A percentile compares a stretch with the other conserved stretches of the same genome.
phyloP scores from a whole-genome alignment of 2,888 invertebrate genomes.

The Zaprionus bogoriensis region DNA sequence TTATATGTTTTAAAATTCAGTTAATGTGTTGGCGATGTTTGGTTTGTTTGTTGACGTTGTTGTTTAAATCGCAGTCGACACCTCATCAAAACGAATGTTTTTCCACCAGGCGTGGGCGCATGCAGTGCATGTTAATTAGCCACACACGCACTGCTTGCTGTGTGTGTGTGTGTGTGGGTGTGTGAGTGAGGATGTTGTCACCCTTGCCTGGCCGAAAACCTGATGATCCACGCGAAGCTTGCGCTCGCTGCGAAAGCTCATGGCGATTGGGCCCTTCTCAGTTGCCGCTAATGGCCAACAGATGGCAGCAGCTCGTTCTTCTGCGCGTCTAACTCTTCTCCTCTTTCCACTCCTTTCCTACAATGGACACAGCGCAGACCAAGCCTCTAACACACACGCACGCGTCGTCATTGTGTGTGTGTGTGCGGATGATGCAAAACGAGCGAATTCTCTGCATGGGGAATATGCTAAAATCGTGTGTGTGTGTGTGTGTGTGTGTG shows the following conservation, averaged over 20 bases:
- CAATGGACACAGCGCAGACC: conserved; percentile 30
- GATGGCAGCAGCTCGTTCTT: conserved; percentile 47
- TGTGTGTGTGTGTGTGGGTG: conserved; percentile 12
- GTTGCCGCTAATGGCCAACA: conserved; percentile 57
- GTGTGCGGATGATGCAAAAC: no score
- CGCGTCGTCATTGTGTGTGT: conserved; percentile 1
- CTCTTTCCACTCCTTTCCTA: no score
- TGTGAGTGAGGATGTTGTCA: no score
- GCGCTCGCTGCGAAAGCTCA: conserved; percentile 42
- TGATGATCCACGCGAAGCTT: conserved; percentile 58
- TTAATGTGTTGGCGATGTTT: conserved; percentile 7
- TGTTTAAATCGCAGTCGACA: conserved; percentile 73
- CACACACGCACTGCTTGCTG: neutral
- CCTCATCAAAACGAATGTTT: conserved; percentile 77
- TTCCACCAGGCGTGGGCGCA: conserved; percentile 47
- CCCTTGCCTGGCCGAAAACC: conserved; percentile 16
- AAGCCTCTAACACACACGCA: conserved; percentile 36
- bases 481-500: neutral
- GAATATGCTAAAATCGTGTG: no score
- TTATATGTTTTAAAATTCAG: conserved; percentile 38
- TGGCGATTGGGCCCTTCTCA: conserved; percentile 34
- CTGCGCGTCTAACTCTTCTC: conserved; percentile 38
- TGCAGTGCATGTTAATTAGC: conserved; percentile 59
- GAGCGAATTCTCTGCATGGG: conserved; percentile 2
- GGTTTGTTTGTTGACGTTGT: conserved; percentile 36